Evolutionary conservation across 2,888 invertebrate genomes (phyloP), one percentile per base, ranked within the genome.

Genomic region (Tenthredo scrophulariae): DNA sequence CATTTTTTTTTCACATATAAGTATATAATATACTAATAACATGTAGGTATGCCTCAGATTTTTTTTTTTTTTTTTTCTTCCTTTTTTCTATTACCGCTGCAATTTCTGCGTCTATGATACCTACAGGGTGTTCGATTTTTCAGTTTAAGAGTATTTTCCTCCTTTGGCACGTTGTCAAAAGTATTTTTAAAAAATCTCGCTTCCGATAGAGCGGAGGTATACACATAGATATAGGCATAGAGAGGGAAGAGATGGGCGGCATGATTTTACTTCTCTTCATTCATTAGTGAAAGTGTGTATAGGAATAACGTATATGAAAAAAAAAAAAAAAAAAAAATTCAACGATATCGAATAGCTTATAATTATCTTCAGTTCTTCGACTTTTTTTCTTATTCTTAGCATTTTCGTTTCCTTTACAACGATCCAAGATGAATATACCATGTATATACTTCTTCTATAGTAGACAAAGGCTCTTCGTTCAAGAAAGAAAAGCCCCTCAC

Each of bases 171-270:
- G 54, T 54, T n/a, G 54, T 54, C 54, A 54, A 54, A 54, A 54
- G 54, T 54, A 54, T 54, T 54, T 54, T 54, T 54, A n/a, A 54
- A 54, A 54, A 54, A 54, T 54, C n/a, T 54, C 54, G n/a, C n/a
- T 54, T 54, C 54, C 54, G n/a, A 54, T n/a, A 54, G 18, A 54
- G 7, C 54, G n/a, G n/a, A n/a, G 33, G 33, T 50, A 50, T 6
- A n/a, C 18, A 18, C 5, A 50, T 50, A 50, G n/a, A 7, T n/a
- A 54, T 54, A 54, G 6, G n/a, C n/a, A 54, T 54, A 54, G 54
- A 18, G 54, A 54, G 50, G 6, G 29, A 33, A 7, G n/a, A 54
- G 54, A 54, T 7, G n/a, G 18, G 54, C 54, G 54, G 54, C 54
- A 7, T 54, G 54, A 54, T 54, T 54, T 54, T 54, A 1, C n/a